Conservation (phyloP, 2,797 vertebrate species). For the Peromyscus eremicus region DNA sequence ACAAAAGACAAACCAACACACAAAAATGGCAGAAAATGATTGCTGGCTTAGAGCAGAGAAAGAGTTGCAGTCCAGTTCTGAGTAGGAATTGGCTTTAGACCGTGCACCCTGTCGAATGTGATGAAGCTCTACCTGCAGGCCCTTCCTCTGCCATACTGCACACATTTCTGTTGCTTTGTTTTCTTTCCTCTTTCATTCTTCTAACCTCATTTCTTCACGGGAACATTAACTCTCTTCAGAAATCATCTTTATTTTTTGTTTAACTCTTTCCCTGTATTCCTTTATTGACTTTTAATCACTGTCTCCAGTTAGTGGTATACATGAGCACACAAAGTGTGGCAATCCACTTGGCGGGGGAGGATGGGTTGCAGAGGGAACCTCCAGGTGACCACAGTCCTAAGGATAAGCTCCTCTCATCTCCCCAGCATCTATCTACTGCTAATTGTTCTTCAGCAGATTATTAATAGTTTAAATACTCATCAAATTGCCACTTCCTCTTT, state of each 20-base stretch:
- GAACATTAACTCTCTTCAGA: neutral
- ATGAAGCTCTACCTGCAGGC: fast-evolving
- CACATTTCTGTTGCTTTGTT: neutral
- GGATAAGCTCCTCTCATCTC: neutral
- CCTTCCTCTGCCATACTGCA: fast-evolving
- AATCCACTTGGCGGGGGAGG: neutral
- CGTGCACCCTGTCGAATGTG: neutral
- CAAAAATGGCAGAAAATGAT: neutral
- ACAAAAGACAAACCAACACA: neutral
- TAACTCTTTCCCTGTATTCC: neutral
- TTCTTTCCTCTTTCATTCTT: neutral
- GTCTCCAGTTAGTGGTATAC: neutral
- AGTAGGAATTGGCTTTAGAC: neutral
- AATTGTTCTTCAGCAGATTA: neutral
- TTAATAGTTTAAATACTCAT: neutral
- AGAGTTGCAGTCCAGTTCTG: fast-evolving
- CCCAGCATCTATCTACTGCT: neutral
- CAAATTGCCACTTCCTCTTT: neutral
- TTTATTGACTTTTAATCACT: neutral
- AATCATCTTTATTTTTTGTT: neutral
- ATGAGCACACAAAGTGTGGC: neutral
- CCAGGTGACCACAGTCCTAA: too few species aligned
- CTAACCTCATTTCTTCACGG: neutral
- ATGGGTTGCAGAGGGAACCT: neutral
- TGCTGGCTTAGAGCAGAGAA: neutral